These are phyloP conservation scores for Lamproptera curius DNA, from an alignment of 2,888 invertebrate genomes.

Conservation along the genomic window DNA sequence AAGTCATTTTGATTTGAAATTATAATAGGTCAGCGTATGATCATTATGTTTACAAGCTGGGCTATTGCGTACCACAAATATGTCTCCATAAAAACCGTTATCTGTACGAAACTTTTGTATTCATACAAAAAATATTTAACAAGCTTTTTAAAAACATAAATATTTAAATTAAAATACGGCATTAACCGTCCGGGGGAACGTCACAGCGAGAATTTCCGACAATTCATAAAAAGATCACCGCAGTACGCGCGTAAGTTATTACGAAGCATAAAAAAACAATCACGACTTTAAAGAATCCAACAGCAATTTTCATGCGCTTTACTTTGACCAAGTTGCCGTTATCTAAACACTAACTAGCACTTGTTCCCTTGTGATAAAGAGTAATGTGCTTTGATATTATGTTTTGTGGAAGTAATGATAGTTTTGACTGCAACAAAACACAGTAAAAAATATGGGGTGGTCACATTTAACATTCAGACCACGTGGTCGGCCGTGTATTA, in stretches of 20 bases:
- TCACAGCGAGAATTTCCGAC: too few relatives aligned
- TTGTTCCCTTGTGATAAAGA: neutral
- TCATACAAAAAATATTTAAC: too few relatives aligned
- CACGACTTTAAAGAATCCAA: constrained; percentile 10
- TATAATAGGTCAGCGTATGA: too few relatives aligned
- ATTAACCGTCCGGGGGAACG: constrained; percentile 11
- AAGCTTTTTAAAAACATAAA: too few relatives aligned
- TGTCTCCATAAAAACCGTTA: too few relatives aligned
- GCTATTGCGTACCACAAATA: too few relatives aligned
- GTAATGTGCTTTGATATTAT: constrained; percentile 2
- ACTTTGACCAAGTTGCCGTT: neutral
- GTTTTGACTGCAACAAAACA: constrained; percentile 7
- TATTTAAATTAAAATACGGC: constrained; percentile 2
- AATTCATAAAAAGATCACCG: too few relatives aligned
- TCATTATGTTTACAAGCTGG: too few relatives aligned
- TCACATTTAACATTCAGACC: constrained; percentile 46
- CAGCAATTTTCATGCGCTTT: neutral
- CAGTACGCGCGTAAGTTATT: neutral
- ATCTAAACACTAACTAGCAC: neutral
- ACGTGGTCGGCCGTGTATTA: constrained; percentile 42
- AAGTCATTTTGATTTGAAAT: too few relatives aligned
- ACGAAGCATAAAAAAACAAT: constrained; percentile 13
- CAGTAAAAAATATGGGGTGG: constrained; percentile 30
- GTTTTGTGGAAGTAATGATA: too few relatives aligned
- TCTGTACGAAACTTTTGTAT: too few relatives aligned